Evolutionary conservation across 1,140 invertebrate genomes (phyloP), one percentile per base, ranked within the genome.

Genomic region (Drosophila truncata): DNA sequence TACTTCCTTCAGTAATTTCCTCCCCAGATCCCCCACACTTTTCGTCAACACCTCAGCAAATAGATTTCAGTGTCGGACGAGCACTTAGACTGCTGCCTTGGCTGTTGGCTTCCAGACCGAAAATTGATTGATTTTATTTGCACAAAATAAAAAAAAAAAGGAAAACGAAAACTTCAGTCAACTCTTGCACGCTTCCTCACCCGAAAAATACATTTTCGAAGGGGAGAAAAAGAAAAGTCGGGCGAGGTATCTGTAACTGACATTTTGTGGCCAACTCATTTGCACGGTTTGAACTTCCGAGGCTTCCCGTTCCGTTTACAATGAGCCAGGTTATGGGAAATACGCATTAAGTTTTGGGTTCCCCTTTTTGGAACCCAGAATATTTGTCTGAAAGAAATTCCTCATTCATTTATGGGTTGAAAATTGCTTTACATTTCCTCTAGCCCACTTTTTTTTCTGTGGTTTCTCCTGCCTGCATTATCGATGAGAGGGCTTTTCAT

Each of bases 61-160:
- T 88, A 88, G 85, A 88, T 88, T 88, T 88, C 78, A 81, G 67
- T 90, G 85, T 84, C 84, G 73, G 64, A 60, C 46, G 37, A 70
- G 80, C 85, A 88, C 84, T 88, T 88, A 88, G 80, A 78, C 25
- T 47, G 63, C 65, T 57, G 54, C 63, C 46, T 67, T 65, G 47
- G 49, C 60, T 61, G 59, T 49, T 74, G 50, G 66, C 37, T 59
- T 52, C 50, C 71, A 69, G 59, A 88, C 65, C 73, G 20, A 77
- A 86, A 88, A 88, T 88, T 88, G 85, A 88, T 88, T 90, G 85
- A 88, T 88, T 88, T 90, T 90, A 88, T 88, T 88, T 88, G 85
- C 81, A 76, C 69, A 31, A 58, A 78, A 61, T 18, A 20, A 39
- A 27, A 23, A 44, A 44, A 66, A n/a, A 49, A 18, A 18, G 7